Evolutionary conservation across 2,113 vertebrate species (phyloP), one percentile per base, ranked within the genome.

Genomic region (Syngnathus typhle): DNA sequence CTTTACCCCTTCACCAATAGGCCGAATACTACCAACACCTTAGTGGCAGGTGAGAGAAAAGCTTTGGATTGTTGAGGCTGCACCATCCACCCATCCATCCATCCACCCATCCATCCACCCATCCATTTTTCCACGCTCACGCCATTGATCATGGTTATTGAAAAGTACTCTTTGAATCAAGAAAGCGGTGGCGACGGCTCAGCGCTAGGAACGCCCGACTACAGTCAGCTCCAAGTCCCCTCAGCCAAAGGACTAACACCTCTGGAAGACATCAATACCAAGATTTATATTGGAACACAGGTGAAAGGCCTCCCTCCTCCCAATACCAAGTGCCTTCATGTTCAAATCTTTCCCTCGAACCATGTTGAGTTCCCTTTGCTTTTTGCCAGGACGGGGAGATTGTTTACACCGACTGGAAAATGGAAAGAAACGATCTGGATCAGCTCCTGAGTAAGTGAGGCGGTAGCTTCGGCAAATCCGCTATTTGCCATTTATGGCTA

Each of bases 281-380:
- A 82, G 52, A 88, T 96, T 69, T 95, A 89, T 39, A 78, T 90
- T 55, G 96, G 94, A 79, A 98, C 94, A 19, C 92, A 96, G 90
- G 95, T 98, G 86, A 90, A 87, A 44, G 27, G 21, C 66, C 12
- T 60, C 66, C 55, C 18, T 23, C 12, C 36, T 63, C 37, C 32
- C 9, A 51, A 36, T 47, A 68, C 8, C 37, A 21, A 19, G 10
- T 55, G 63, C 8, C 13, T 61, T 38, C 36, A 37, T 2, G 7
- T 32, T 56, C 19, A 32, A 32, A 3, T 32, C 13, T 46, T 13
- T 15, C 3, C 16, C 13, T 46, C 5, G 44, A 32, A 32, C 27
- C 27, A 32, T 3, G 27, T 32, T 32, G 2, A 3, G 27, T 32
- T 32, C 5, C 9, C 61, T 4, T 7, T 72, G 55, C 69, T 52